Base-by-base conservation (phyloP, 2,888 invertebrate species). In the Metallyticus violacea region DNA sequence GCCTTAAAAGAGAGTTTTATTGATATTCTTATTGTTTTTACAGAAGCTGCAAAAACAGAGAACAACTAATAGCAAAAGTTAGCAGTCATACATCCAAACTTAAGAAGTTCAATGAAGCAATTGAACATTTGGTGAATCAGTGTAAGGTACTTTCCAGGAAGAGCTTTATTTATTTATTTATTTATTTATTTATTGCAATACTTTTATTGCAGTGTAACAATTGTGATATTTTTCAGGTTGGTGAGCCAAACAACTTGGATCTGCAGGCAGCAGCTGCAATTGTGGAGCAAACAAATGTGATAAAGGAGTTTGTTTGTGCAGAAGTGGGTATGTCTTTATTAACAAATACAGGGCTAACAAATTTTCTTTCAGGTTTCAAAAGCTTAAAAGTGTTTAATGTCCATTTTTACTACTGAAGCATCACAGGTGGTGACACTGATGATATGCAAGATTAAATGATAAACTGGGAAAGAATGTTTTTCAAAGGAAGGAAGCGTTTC, bases 251-350 rank as follows among this genome's bases (percentile, higher is more conserved):
- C 7, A 22, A 87, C 40, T 86, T 87, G 26, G 91, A 91, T 89
- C 87, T 91, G 3, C 89, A 89, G 81, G 86, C 89, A 78, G 90
- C 90, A n/a, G 90, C 91, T 87, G 88, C 88, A 27, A 87, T 91
- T 6, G 88, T 90, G 6, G 87, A 88, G 29, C 90, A 90, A 84
- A 90, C 90, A 62, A 89, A 90, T n/a, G 90, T 90, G 86, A 86
- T 91, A 84, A 87, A 90, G 22, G 88, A 89, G 27, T 79, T 87
- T 26, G 90, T 91, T 86, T 90, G 88, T 88, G 85, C 87, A 82
- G 90, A 91, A 87, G 90, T 90, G 87, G 91, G 92, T 91, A 88
- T 82, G 88, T 88, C 27, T n/a, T n/a, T n/a, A n/a, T n/a, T n/a
- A n/a, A n/a, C n/a, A n/a, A n/a, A n/a, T n/a, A n/a, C n/a, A n/a